Base-by-base conservation (phyloP, 2,888 invertebrate species). In the Timema podura region DNA sequence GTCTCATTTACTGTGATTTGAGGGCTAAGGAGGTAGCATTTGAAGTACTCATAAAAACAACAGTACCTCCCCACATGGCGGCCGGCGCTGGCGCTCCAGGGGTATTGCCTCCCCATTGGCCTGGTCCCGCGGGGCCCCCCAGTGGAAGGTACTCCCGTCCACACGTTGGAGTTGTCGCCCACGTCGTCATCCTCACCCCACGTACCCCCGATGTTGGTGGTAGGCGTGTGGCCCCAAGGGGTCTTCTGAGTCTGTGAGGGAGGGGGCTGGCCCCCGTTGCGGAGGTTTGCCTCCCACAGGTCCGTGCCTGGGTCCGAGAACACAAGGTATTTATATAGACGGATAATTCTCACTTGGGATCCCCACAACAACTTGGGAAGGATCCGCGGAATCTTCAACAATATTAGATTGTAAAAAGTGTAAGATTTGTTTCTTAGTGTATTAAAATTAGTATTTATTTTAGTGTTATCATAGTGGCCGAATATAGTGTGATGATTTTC, bases 111-210 rank as follows among this genome's bases (percentile, higher is more conserved):
- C 76, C 76, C 72, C 80, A 80, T 67, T 76, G 76, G 46, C 77
- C 73, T 74, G 74, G 74, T 65, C 76, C 74, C 70, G 73, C 84
- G 11, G 68, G 82, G 83, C 71, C 79, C 80, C 85, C 85, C 84
- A 78, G 84, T 79, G 46, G 83, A 80, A 6, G 90, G 88, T 65
- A 88, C 87, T 7, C 93, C 93, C 15, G 91, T 92, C 95, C 95
- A 95, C 70, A 95, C 93, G 79, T 91, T 95, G 44, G 91, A 91
- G 13, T 90, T 89, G 76, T 94, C 94, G 0, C 87, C 85, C 5
- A 88, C 87, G 76, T 95, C 95, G 75, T 95, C 95, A 76, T 96
- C 95, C 80, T 95, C 96, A 54, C 95, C 96, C 96, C 96, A 97
- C 0, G 95, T 95, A 5, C 96, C 95, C 11, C 95, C 95, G 73